These are phyloP conservation scores for Sebastes iracundus DNA, from an alignment of 2,797 vertebrate genomes.

Conservation along the genomic window DNA sequence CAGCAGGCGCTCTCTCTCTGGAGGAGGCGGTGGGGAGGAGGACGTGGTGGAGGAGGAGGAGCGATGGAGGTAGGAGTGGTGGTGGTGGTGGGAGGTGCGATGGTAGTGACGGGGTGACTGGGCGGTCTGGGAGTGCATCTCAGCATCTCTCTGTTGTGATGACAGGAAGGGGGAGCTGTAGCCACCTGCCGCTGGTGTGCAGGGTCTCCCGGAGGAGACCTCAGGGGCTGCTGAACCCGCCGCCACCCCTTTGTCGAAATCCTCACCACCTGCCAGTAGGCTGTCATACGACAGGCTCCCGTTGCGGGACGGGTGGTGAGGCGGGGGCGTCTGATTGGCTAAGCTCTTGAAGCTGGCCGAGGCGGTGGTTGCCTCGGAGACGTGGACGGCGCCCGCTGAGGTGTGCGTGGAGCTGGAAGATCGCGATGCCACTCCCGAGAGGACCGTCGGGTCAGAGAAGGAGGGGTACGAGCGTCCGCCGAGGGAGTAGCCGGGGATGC, in stretches of 20 bases:
- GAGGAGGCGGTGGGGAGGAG: slow-evolving; percentile 61
- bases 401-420: slow-evolving; percentile 91
- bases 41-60: slow-evolving; percentile 79
- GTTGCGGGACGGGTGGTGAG: slow-evolving; percentile 82
- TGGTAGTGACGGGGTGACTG: slow-evolving; percentile 70
- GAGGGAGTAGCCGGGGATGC: slow-evolving; percentile 79
- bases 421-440: slow-evolving; percentile 85
- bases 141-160: slow-evolving; percentile 87
- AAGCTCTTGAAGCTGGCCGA: slow-evolving; percentile 95
- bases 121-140: slow-evolving; percentile 80
- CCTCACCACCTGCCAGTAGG: slow-evolving; percentile 80
- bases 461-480: slow-evolving; percentile 84
- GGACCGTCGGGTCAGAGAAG: slow-evolving; percentile 87
- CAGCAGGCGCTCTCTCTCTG: slow-evolving; percentile 84
- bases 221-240: slow-evolving; percentile 56
- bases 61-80: slow-evolving; percentile 66
- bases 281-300: slow-evolving; percentile 88
- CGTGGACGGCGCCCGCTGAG: slow-evolving; percentile 68
- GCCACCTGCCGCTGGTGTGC: slow-evolving; percentile 72
- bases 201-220: slow-evolving; percentile 62
- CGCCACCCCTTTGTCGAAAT: slow-evolving; percentile 80
- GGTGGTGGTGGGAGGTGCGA: slow-evolving; percentile 63
- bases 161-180: slow-evolving; percentile 91
- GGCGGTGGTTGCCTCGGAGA: slow-evolving; percentile 85
- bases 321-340: slow-evolving; percentile 89